These are phyloP conservation scores for Nematostella vectensis DNA, from an alignment of 92 coral and sea anemone genomes.

Conservation along the genomic window DNA sequence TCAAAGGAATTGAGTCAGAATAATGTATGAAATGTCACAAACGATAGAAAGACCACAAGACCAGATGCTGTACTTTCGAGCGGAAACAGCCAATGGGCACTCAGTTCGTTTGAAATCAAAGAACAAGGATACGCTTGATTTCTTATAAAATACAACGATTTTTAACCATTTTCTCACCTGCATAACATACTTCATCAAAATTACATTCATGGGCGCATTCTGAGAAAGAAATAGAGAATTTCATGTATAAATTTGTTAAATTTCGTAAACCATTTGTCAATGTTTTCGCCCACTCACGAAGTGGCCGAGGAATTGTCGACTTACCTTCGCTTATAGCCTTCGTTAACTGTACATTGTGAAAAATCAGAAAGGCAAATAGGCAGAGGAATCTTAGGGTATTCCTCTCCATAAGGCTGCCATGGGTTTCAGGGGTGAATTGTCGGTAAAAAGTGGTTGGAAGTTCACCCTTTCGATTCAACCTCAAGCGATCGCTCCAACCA, in stretches of 20 bases:
- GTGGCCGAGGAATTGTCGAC: conserved; percentile 9
- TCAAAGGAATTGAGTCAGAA: neutral
- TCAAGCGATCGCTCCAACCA: conserved; percentile 3
- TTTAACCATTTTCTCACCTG: conserved; percentile 33
- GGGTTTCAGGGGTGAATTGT: conserved; percentile 36
- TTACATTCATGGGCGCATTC: conserved; percentile 17
- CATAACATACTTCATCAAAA: conserved; percentile 38
- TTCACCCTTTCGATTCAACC: conserved; percentile 19
- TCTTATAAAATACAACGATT: too few species aligned
- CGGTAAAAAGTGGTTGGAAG: conserved; percentile 20
- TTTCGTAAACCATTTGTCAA: neutral
- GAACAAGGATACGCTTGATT: too few species aligned
- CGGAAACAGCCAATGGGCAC: too few species aligned
- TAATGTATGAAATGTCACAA: too few species aligned
- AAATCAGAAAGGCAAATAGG: conserved; percentile 27
- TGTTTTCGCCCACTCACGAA: conserved; percentile 28
- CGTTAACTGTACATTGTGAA: conserved; percentile 57
- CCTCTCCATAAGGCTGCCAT: conserved; percentile 78
- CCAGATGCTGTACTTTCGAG: neutral
- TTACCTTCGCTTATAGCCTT: conserved; percentile 61
- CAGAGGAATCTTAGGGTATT: conserved; percentile 40
- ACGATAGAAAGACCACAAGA: neutral
- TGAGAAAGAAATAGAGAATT: conserved; percentile 1
- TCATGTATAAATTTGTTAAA: conserved; percentile 6
- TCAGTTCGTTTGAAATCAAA: too few species aligned